A percentile compares a stretch with the other conserved stretches of the same genome.
Conservation (phyloP, 2,888 invertebrate genomes). For the Andrena hattorfiana region DNA sequence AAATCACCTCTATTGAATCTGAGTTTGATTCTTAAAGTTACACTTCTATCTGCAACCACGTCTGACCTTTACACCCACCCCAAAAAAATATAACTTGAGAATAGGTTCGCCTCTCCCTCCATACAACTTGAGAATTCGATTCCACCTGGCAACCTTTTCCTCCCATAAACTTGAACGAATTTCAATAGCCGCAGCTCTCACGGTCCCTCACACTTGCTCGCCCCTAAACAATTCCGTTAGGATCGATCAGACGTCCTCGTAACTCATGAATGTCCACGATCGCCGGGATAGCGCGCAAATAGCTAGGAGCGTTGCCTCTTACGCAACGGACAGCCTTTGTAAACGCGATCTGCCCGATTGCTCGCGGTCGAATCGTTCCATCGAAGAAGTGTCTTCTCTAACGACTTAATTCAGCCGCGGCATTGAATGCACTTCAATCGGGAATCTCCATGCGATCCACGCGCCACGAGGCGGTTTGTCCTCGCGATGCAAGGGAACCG, state of each 20-base stretch:
- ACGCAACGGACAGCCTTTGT: constrained; percentile 35
- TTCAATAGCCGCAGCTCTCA: constrained; percentile 6
- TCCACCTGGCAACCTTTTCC: neutral
- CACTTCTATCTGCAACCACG: neutral
- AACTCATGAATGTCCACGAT: constrained; percentile 39
- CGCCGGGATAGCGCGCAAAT: constrained; percentile 5
- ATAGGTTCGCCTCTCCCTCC: neutral
- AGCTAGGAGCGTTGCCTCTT: constrained; percentile 21
- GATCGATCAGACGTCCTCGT: neutral
- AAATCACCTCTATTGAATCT: too few species aligned
- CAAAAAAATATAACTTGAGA: neutral
- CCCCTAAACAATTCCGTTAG: neutral
- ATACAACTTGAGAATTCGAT: neutral
- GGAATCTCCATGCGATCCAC: constrained; percentile 23
- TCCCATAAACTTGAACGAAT: constrained; percentile 9
- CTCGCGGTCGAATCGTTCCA: constrained; percentile 18
- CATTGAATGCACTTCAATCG: constrained; percentile 45
- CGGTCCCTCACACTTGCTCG: constrained; percentile 8
- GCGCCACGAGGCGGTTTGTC: neutral
- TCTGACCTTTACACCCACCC: neutral
- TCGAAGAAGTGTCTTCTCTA: constrained; percentile 25
- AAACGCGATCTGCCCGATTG: constrained; percentile 22
- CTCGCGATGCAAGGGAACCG: neutral
- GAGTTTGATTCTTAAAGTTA: too few species aligned
- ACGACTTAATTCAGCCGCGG: constrained; percentile 54